Base-by-base conservation (phyloP, 2,797 vertebrate genomes). In the Malurus leucopterus region DNA sequence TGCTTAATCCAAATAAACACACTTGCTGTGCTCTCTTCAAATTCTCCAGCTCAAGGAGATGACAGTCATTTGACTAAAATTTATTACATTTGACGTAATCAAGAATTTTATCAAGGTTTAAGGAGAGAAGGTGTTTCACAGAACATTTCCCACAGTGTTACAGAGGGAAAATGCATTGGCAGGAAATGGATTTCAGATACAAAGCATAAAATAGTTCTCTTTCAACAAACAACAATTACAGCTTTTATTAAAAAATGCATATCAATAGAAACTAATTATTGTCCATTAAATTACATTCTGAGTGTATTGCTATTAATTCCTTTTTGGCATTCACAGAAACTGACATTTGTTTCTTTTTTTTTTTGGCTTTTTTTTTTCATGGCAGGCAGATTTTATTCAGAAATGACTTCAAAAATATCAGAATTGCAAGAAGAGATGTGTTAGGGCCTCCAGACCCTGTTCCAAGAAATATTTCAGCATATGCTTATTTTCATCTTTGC, bases 61-160 rank as follows among this genome's bases (percentile, higher is more conserved):
- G 88, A 72, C 49, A 86, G 75, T 87, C 59, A 73, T 95, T 94
- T 94, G 81, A 87, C 86, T 94, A 91, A 91, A 96, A 72, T 62
- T 88, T 84, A 86, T 83, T 84, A 73, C 49, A 44, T 83, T 88
- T 95, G 91, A 93, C 11, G 8, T 91, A 93, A 54, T 58, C 81
- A 89, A 89, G 68, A 84, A 88, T 90, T 74, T 88, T 92, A 94
- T 91, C 71, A 91, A 90, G 78, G 57, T 91, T 93, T 94, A 92
- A 91, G 92, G 30, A 83, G 71, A 59, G 76, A 95, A 67, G 72
- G 77, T 74, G 47, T 80, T 94, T 92, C 74, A 89, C 79, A 87
- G 70, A 86, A 92, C 78, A 75, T 87, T 91, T 93, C 76, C 87
- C 68, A 32, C 86, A 88, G 26, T 43, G 40, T 87, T 85, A 69